These are phyloP conservation scores for Caenorhabditis uteleia DNA, from an alignment of 2,888 invertebrate species.

Conservation along the genomic window DNA sequence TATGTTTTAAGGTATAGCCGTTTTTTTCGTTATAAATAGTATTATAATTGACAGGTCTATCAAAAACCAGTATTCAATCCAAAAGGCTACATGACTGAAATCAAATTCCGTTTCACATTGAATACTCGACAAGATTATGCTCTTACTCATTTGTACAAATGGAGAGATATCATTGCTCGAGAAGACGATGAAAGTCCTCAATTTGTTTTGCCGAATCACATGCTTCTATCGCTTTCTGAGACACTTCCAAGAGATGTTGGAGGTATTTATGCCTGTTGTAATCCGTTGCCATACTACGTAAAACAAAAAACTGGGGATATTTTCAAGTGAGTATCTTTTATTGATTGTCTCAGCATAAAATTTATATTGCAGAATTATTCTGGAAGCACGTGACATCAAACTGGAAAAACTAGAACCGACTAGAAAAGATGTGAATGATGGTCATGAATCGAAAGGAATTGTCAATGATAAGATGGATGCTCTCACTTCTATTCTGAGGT, in stretches of 20 bases:
- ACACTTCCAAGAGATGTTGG: slow-evolving; percentile 63
- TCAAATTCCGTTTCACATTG: slow-evolving; percentile 75
- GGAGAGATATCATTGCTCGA: slow-evolving; percentile 87
- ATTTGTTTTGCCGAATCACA: slow-evolving; percentile 93
- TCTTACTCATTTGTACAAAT: slow-evolving; percentile 81
- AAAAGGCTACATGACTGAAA: slow-evolving; percentile 80
- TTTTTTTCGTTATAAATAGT: background rate
- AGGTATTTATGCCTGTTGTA: slow-evolving; percentile 89
- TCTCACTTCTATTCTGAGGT: slow-evolving; percentile 34
- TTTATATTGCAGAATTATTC: slow-evolving; percentile 46
- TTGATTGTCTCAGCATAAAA: background rate
- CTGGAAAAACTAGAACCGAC: slow-evolving; percentile 44
- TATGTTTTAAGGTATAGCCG: slow-evolving; percentile 78
- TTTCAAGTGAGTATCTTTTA: slow-evolving; percentile 40
- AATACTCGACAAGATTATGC: slow-evolving; percentile 79
- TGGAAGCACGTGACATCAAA: slow-evolving; percentile 51
- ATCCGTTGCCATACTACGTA: slow-evolving; percentile 85
- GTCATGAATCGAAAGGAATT: slow-evolving; percentile 25
- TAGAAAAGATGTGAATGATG: slow-evolving; percentile 19
- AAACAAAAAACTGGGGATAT: slow-evolving; percentile 67
- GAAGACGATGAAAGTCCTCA: slow-evolving; percentile 88
- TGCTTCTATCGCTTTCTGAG: slow-evolving; percentile 88
- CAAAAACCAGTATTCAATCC: slow-evolving; percentile 79
- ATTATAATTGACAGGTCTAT: slow-evolving; percentile 76
- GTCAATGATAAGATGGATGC: slow-evolving; percentile 33